A percentile compares a stretch with the other conserved stretches of the same genome.
These are phyloP conservation scores for Avahi laniger DNA, from an alignment of 2,797 vertebrate species.

Conservation along the genomic window DNA sequence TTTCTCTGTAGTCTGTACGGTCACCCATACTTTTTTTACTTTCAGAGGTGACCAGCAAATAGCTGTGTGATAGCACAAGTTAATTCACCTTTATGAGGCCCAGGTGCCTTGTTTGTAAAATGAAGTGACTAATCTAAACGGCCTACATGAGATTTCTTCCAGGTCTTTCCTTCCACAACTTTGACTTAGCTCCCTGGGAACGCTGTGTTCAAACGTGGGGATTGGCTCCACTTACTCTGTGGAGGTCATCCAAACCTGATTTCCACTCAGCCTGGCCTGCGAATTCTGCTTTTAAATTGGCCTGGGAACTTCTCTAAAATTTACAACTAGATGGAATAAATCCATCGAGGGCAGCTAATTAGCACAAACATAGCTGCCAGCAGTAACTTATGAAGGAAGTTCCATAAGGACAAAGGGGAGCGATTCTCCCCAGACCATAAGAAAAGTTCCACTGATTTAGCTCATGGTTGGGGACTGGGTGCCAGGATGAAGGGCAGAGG, in stretches of 20 bases:
- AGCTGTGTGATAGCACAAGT: neutral
- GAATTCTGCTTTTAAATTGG: slow-evolving; percentile 64
- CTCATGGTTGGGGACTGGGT: neutral
- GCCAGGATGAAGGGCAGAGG: neutral
- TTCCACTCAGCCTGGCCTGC: slow-evolving; percentile 56
- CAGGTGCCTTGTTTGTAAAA: neutral
- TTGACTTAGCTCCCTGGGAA: slow-evolving; percentile 35
- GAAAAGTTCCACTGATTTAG: slow-evolving; percentile 40
- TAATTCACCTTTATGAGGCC: slow-evolving; percentile 4
- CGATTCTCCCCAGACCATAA: slow-evolving; percentile 45
- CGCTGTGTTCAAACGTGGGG: neutral
- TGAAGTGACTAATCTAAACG: neutral
- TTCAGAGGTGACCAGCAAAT: neutral
- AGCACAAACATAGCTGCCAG: slow-evolving; percentile 58
- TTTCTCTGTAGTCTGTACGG: neutral
- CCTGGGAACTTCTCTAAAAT: slow-evolving; percentile 66
- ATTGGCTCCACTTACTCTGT: slow-evolving; percentile 27
- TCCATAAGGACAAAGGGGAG: slow-evolving; percentile 41
- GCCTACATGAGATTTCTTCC: neutral
- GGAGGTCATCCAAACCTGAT: slow-evolving; percentile 69
- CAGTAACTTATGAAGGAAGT: slow-evolving; percentile 56
- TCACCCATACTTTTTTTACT: neutral
- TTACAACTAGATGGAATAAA: slow-evolving; percentile 73
- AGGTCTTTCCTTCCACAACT: neutral
- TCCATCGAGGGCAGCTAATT: slow-evolving; percentile 67